These are phyloP conservation scores for Caenorhabditis zanzibari DNA, from an alignment of 2,888 invertebrate species.

Conservation along the genomic window DNA sequence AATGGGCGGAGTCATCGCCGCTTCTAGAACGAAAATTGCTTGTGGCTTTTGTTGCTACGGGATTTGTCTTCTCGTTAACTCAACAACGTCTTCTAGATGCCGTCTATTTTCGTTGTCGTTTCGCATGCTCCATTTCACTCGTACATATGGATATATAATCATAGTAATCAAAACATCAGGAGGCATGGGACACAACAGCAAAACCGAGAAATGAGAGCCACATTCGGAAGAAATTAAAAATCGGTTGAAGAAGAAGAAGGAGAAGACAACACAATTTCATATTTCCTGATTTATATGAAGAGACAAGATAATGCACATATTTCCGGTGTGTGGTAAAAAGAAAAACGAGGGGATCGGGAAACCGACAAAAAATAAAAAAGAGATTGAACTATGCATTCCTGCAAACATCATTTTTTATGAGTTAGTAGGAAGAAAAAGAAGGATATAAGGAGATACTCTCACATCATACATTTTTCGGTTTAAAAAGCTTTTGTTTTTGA, in stretches of 20 bases:
- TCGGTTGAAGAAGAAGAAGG: not conserved
- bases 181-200: not conserved
- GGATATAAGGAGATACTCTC: not conserved
- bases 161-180: slow-evolving; percentile 45
- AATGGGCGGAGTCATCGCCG: slow-evolving; percentile 11
- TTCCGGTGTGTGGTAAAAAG: slow-evolving; percentile 7
- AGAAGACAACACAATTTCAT: not conserved
- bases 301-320: slow-evolving; percentile 15
- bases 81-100: not conserved
- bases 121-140: slow-evolving; percentile 15
- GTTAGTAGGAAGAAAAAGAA: not conserved
- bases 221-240: slow-evolving; percentile 1
- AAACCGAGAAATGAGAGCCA: not conserved
- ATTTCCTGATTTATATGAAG: slow-evolving; percentile 23
- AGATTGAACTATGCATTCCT: not conserved
- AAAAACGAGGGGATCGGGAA: not conserved
- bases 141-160: slow-evolving; percentile 5
- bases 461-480: slow-evolving; percentile 6
- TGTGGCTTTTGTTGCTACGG: slow-evolving; percentile 2
- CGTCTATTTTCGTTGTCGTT: not conserved
- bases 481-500: not conserved
- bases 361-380: not conserved
- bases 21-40: not conserved
- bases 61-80: not conserved
- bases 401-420: not conserved